Base-by-base conservation (phyloP, 1,140 invertebrate genomes). In the Trypoxylus dichotomus region DNA sequence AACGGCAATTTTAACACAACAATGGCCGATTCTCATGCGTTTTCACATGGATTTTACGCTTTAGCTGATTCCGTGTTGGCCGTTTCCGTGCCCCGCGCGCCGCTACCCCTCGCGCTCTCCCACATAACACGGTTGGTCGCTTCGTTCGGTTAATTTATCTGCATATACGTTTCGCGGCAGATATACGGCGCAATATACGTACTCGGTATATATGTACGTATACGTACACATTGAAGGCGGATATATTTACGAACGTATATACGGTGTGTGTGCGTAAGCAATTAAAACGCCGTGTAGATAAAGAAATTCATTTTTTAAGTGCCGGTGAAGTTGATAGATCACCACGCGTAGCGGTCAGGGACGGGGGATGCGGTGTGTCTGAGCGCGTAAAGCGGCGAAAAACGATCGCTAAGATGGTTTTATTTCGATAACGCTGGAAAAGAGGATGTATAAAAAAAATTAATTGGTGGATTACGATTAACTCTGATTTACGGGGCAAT, bases 221-320 rank as follows among this genome's bases (percentile, higher is more conserved):
- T 24, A 68, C 27, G 60, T 6, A 63, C 60, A 27, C 47, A 37
- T 37, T 37, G 32, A 37, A 37, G 32, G 32, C 32, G 32, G n/a
- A n/a, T n/a, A n/a, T 37, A 37, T 8, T 5, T 37, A 2, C 2
- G 6, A 5, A 63, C 2, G 6, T 27, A 13, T 6, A 27, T 24
- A 68, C 60, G 60, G 60, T 29, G 60, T 68, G 60, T 68, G 27
- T 68, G 60, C 60, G 60, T 68, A 68, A 68, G 60, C 60, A 68
- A 68, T 68, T 68, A 68, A 68, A 68, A 68, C 21, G 27, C 60
- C 60, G 21, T 29, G 60, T 68, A 68, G 60, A 68, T 68, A 68
- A 68, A 68, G 60, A 68, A 68, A 68, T 68, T 24, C 60, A 29
- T 68, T 68, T 68, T 63, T 68, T 68, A 68, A 68, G 60, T 24